Base-by-base conservation (phyloP, 2,113 vertebrate genomes). In the Nycticryphes semicollaris region DNA sequence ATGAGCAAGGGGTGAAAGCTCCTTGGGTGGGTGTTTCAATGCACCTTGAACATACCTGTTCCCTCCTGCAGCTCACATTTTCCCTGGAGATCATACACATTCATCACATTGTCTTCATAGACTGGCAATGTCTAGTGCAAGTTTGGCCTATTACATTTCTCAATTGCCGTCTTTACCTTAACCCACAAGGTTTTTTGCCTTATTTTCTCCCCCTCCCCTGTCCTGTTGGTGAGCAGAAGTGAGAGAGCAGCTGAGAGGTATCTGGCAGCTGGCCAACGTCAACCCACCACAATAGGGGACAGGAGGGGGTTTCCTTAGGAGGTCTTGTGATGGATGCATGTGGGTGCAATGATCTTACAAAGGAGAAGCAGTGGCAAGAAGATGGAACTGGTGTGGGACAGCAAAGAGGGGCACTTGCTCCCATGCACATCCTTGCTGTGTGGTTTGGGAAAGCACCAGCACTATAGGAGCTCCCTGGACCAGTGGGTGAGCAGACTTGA, bases 401-500 rank as follows among this genome's bases (percentile, higher is more conserved):
- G 22, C 33, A 86, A 89, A 14, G 9, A 63, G 28, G 8, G 35
- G 4, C 4, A 18, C 13, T 56, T 47, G 28, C 13, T 73, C 15
- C 23, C 11, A 31, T 25, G 6, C 2, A 14, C 0, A 12, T 39
- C 35, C 37, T 17, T 47, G 6, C 22, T 28, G 1, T 19, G 21
- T 25, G 31, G 6, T 20, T 54, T 47, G 19, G 47, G 41, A 84
- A 63, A 78, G 24, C 22, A 72, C 17, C 20, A 50, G 18, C 31
- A 56, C 4, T 39, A 3, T 37, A 17, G 27, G 16, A 63, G 48
- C 30, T 53, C 39, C 28, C 31, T 68, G 37, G 17, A 33, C 13
- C 11, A 19, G 14, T 18, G 8, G 1, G 8, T 48, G 39, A 60
- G 23, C 9, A 47, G 27, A 31, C 6, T 30, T 67, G 43, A 51